Conservation (phyloP, 2,888 invertebrate species). For the Acleris emargana region DNA sequence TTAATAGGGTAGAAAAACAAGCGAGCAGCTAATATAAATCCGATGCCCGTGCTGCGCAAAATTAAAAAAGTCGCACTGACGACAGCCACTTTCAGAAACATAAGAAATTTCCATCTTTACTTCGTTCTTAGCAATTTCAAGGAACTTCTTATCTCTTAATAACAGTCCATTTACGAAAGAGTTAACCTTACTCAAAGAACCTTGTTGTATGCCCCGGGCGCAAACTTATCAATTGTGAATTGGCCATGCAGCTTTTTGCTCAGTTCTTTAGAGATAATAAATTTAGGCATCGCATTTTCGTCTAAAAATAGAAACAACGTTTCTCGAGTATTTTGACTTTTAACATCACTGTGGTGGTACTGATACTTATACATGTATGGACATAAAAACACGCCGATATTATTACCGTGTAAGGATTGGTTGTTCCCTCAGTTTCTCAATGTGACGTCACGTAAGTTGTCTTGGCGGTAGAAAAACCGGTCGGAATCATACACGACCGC, state of each 20-base stretch:
- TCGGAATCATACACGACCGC: conserved; percentile 69
- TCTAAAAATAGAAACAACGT: conserved; percentile 6
- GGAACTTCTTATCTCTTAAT: conserved; percentile 9
- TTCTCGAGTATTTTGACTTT: conserved; percentile 1
- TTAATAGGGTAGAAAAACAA: conserved; percentile 41
- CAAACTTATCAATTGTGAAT: conserved; percentile 10
- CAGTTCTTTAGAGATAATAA: background rate
- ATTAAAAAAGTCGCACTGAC: background rate
- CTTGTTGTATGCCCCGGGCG: background rate
- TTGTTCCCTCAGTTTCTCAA: conserved; percentile 50
- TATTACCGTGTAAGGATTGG: conserved; percentile 57
- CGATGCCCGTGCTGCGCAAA: background rate
- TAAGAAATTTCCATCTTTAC: background rate
- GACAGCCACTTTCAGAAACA: background rate
- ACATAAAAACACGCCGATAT: conserved; percentile 32
- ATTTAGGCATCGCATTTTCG: conserved; percentile 2
- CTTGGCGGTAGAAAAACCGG: conserved; percentile 71
- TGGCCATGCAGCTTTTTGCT: background rate
- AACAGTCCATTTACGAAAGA: background rate
- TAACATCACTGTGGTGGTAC: background rate
- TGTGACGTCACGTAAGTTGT: conserved; percentile 64
- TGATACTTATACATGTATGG: conserved; percentile 1
- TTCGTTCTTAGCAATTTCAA: conserved; percentile 5
- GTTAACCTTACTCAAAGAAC: background rate
- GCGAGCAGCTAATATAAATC: background rate